A percentile compares a stretch with the other conserved stretches of the same genome.
phyloP scores from a whole-genome alignment of 2,113 vertebrate species.

The Piprites chloris region DNA sequence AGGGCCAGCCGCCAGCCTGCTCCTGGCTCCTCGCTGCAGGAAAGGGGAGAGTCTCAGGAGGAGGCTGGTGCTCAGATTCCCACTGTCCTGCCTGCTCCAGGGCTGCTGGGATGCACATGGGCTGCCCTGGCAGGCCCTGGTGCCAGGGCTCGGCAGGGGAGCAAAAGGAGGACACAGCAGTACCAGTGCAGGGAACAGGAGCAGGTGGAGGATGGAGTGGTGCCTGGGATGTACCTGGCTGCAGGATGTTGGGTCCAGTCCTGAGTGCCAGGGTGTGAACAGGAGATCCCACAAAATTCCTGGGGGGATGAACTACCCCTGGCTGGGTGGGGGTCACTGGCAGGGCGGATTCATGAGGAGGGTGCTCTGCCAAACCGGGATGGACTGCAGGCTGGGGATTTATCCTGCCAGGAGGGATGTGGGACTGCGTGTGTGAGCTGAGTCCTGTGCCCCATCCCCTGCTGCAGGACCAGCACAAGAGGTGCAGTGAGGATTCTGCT shows the following conservation, averaged over 20 bases:
- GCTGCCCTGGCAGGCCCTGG: neutral
- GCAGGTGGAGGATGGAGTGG: accelerated
- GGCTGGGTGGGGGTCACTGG: too few relatives aligned
- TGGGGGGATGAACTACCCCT: too few relatives aligned
- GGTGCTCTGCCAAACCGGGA: neutral
- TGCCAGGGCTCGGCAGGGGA: neutral
- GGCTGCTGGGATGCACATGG: accelerated
- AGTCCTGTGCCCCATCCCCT: accelerated
- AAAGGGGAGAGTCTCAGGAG: neutral
- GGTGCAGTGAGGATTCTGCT: neutral
- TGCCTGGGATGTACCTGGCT: accelerated
- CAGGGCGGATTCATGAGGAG: neutral
- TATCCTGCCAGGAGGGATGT: neutral
- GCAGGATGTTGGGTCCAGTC: neutral
- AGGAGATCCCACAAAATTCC: neutral
- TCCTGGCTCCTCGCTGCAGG: neutral
- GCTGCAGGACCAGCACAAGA: neutral
- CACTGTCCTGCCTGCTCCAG: neutral
- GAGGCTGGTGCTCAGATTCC: accelerated
- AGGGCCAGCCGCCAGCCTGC: neutral
- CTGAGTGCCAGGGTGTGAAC: too few relatives aligned
- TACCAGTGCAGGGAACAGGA: neutral
- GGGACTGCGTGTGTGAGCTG: accelerated
- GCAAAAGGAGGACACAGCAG: accelerated
- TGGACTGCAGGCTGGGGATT: neutral